Evolutionary conservation across 2,113 vertebrate species (phyloP), one percentile per base, ranked within the genome.

Genomic region (Ochotona princeps): DNA sequence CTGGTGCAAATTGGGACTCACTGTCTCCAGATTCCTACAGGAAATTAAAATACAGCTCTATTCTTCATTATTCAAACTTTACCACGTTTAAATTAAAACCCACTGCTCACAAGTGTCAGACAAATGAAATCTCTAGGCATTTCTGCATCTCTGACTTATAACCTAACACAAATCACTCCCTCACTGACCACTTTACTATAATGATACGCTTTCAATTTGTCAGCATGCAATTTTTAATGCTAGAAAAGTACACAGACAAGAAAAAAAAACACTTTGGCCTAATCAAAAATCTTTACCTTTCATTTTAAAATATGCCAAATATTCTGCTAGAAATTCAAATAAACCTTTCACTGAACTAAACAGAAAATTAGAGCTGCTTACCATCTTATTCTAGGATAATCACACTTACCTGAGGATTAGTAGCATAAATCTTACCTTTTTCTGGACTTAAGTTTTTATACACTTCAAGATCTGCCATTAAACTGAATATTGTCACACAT

Each of bases 391-490:
- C 76, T 76, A 96, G 54, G 35, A 83, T 80, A 63, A 83, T 89
- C 76, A 78, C 32, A 86, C 74, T 96, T 96, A 95, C 90, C 87
- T 96, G 89, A 89, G 87, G 90, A 95, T 83, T 78, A 75, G 89
- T 49, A 90, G 63, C 47, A 89, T 54, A 35, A 95, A 90, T 96
- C 98, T 99, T 98, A 99, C 99, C 99, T 98, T 98, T 99, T 96
- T 99, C 99, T 96, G 99, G 98, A 97, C 98, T 99, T 97, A 99
- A 97, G 98, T 99, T 99, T 98, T 99, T 99, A 97, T 98, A 99
- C 92, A 99, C 98, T 98, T 99, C 99, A 96, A 99, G 98, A 98
- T 99, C 99, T 98, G 99, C 99, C 99, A 99, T 99, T 97, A 98
- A 98, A 97, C 97, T 94, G 91, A 95, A 94, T 96, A 96, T 74